phyloP scores from a whole-genome alignment of 2,797 vertebrate genomes.

The Ctenopoma multispine region DNA sequence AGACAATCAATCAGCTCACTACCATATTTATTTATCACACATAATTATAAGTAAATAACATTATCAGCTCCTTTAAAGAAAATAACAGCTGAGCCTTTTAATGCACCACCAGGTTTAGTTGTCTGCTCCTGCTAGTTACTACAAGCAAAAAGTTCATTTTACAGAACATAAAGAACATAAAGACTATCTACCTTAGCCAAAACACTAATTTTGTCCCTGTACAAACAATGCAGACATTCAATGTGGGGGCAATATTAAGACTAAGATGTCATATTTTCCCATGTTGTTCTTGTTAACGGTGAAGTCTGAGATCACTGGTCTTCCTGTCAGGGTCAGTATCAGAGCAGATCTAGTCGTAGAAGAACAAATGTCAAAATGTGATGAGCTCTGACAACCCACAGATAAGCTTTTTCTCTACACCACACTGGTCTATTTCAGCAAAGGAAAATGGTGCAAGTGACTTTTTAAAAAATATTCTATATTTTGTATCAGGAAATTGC shows the following conservation, averaged over 20 bases:
- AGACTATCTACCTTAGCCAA: too few relatives aligned
- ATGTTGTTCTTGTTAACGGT: constrained; percentile 8
- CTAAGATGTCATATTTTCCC: constrained; percentile 9
- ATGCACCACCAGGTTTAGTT: not conserved
- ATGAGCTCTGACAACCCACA: constrained; percentile 12
- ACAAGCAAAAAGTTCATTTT: not conserved
- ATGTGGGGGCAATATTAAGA: constrained; percentile 14
- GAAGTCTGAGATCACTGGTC: constrained; percentile 19
- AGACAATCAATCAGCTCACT: not conserved
- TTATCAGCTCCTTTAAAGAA: not conserved
- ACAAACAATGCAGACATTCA: constrained; percentile 1
- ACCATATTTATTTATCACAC: constrained; percentile 2
- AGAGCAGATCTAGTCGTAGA: constrained; percentile 17
- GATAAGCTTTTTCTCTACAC: constrained; percentile 8
- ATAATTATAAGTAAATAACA: not conserved
- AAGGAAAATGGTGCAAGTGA: not conserved
- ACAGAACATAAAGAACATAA: not conserved
- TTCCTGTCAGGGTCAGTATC: constrained; percentile 15
- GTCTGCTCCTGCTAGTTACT: not conserved
- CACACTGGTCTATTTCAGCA: not conserved
- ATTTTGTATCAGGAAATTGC: not conserved
- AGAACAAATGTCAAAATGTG: constrained; percentile 42
- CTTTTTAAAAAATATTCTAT: not conserved
- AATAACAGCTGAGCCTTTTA: not conserved
- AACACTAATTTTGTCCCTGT: not conserved